These are phyloP conservation scores for Channa striata DNA, from an alignment of 2,797 vertebrate genomes.

Conservation along the genomic window DNA sequence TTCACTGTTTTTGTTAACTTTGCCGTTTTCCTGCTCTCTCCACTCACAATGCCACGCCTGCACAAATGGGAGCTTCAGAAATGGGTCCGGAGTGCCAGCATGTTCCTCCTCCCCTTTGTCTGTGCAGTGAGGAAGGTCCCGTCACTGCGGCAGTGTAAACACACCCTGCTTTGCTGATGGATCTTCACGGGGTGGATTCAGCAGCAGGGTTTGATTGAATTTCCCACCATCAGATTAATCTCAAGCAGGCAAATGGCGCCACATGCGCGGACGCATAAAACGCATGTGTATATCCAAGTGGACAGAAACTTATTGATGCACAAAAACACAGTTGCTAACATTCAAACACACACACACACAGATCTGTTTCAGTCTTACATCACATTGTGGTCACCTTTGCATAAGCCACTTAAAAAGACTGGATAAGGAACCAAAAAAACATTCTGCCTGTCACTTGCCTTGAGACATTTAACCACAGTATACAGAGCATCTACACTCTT, in stretches of 20 bases:
- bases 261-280: conserved; percentile 47
- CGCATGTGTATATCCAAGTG: conserved; percentile 7
- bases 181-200: conserved; percentile 65
- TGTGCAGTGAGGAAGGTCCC: conserved; percentile 53
- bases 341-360: not conserved
- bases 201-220: conserved; percentile 76
- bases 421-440: not conserved
- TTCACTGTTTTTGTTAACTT: conserved; percentile 65
- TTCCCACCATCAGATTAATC: conserved; percentile 70
- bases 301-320: not conserved
- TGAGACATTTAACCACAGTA: not conserved
- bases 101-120: conserved; percentile 64
- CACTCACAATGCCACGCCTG: conserved; percentile 47
- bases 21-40: conserved; percentile 47
- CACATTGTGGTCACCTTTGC: not conserved
- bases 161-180: conserved; percentile 71
- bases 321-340: not conserved
- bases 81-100: conserved; percentile 54
- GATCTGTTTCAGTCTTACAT: not conserved
- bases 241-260: conserved; percentile 54
- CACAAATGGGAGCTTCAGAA: conserved; percentile 58
- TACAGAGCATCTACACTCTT: not conserved
- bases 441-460: not conserved
- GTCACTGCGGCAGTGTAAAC: conserved; percentile 63
- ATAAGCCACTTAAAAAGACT: not conserved